Percentiles rank a stretch among this genome's conserved stretches.
Evolutionary conservation across 2,113 vertebrate genomes (phyloP).

Genomic region (Xenopus borealis): DNA sequence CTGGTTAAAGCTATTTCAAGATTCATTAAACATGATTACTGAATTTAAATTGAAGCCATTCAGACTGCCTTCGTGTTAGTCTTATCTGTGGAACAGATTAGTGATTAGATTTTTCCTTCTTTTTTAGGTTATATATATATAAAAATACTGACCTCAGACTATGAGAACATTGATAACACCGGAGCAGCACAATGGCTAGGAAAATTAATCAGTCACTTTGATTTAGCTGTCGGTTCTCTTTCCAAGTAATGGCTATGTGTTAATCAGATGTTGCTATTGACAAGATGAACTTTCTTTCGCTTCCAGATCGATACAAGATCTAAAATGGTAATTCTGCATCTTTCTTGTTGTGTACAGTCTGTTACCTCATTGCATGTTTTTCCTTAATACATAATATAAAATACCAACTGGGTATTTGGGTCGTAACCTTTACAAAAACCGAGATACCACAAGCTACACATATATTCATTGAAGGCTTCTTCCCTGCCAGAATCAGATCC

Average conservation of each 20-base stretch:
- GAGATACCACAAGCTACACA: background rate
- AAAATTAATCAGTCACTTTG: conserved; percentile 52
- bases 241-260: conserved; percentile 42
- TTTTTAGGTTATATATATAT: conserved; percentile 21
- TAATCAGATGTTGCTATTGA: conserved; percentile 46
- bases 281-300: conserved; percentile 48
- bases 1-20: conserved; percentile 21
- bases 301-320: conserved; percentile 52
- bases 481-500: background rate
- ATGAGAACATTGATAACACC: conserved; percentile 48
- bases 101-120: background rate
- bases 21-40: conserved; percentile 20
- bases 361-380: conserved; percentile 1
- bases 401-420: conserved; percentile 21
- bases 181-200: conserved; percentile 31
- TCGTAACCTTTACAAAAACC: background rate
- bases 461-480: background rate
- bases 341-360: conserved; percentile 45
- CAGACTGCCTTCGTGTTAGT: background rate
- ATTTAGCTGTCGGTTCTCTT: conserved; percentile 50
- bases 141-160: conserved; percentile 43
- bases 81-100: background rate
- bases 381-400: conserved; percentile 37
- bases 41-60: conserved; percentile 15
- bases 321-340: conserved; percentile 47